Base-by-base conservation (phyloP, 2,797 vertebrate species). In the Spizella passerina region DNA sequence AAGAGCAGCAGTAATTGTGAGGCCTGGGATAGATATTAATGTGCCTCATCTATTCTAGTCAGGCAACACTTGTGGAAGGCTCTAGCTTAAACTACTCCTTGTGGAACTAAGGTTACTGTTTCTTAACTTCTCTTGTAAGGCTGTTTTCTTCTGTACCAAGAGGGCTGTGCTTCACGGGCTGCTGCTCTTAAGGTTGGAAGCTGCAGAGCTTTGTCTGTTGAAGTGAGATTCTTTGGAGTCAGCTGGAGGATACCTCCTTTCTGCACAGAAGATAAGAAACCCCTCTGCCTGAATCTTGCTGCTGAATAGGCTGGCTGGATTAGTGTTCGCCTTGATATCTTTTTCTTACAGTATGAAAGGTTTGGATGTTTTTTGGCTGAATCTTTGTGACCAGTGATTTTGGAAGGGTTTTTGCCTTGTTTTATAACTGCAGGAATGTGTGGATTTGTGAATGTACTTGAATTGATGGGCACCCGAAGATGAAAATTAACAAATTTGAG, bases 211-310 rank as follows among this genome's bases (percentile, higher is more conserved):
- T 79, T 69, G 38, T 66, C 50, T 57, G 27, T 55, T 23, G n/a
- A 57, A 76, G 47, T 1, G 4, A 88, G 56, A 44, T 1, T 9
- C 18, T 18, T 61, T 78, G 49, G 30, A 72, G 15, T 78, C 50
- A 64, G 39, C n/a, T 71, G 49, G 0, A 3, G 34, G 65, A 12
- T 79, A 27, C 22, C 16, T 78, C n/a, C 44, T 75, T 20, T 22
- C 9, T 36, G 6, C 1, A 7, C n/a, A 79, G 41, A 82, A 79
- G 69, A 50, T 44, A 59, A 82, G 59, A 72, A 72, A 27, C 18
- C 2, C 4, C 7, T 81, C 41, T 66, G 7, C 44, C 64, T 75
- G 34, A 57, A 26, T 60, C 36, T 78, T 0, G 0, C 36, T 90
- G 52, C n/a, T 91, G 56, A 26, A 24, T 26, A 29, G 27, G 5